These are phyloP conservation scores for Camelus bactrianus DNA, from an alignment of 2,113 vertebrate genomes.

Conservation along the genomic window DNA sequence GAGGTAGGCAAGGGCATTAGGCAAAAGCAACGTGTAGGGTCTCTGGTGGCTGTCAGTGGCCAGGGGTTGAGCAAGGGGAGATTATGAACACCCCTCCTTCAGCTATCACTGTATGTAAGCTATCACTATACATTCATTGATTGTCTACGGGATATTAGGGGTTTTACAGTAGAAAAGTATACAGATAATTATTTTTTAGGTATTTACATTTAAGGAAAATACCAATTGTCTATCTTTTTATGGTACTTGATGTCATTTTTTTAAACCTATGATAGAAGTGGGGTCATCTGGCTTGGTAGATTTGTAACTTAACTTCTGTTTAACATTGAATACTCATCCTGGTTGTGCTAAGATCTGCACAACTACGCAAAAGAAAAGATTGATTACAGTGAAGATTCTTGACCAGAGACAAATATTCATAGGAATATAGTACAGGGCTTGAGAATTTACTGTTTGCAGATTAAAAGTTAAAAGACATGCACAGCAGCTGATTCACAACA, in stretches of 20 bases:
- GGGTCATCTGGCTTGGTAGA: not conserved
- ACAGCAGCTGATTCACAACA: not conserved
- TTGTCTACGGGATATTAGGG: not conserved
- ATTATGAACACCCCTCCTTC: not conserved
- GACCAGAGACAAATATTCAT: not conserved
- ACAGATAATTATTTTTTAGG: not conserved
- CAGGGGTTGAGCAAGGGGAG: not conserved
- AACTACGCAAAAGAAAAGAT: not conserved
- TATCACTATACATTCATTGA: not conserved
- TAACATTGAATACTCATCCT: not conserved
- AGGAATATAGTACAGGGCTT: not conserved
- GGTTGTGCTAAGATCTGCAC: not conserved
- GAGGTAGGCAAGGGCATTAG: not conserved
- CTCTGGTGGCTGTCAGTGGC: not conserved
- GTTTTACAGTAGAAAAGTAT: not conserved
- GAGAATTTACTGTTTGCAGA: not conserved
- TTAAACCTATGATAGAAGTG: not conserved
- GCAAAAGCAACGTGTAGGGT: not conserved
- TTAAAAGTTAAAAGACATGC: not conserved
- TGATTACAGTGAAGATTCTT: not conserved
- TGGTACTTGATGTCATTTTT: not conserved
- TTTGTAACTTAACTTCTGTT: not conserved
- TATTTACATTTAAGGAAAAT: conserved; percentile 15
- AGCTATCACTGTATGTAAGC: not conserved
- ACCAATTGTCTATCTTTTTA: not conserved